phyloP scores from a whole-genome alignment of 2,888 invertebrate species.

The Himalopsyche japonica region DNA sequence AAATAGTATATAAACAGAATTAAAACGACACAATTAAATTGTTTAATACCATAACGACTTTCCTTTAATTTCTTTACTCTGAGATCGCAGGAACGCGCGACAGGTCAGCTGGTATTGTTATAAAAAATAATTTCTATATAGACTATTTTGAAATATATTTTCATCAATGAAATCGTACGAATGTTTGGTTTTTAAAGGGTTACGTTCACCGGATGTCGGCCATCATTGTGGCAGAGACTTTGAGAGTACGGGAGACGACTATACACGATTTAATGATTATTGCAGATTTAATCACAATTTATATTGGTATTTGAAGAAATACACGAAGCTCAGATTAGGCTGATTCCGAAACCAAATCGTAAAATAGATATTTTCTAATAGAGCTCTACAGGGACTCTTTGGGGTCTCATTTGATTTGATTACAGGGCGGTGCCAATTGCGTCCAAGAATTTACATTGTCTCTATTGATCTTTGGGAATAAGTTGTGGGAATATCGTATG shows the following conservation, averaged over 20 bases:
- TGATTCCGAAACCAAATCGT: not conserved
- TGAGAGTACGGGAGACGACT: not conserved
- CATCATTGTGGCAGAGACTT: not conserved
- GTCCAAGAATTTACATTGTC: no score
- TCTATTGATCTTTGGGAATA: no score
- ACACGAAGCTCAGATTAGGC: not conserved
- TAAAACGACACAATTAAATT: no score
- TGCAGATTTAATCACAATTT: not conserved
- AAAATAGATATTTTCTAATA: not conserved
- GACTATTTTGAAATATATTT: no score
- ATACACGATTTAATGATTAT: not conserved
- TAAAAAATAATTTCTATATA: no score
- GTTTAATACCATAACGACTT: no score
- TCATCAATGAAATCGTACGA: no score
- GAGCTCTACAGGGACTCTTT: not conserved
- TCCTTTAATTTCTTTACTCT: no score
- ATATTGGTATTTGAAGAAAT: not conserved
- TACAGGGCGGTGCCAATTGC: not conserved
- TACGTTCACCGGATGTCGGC: not conserved
- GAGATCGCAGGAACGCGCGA: no score
- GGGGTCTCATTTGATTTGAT: not conserved
- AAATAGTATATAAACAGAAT: no score
- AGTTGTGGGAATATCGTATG: no score
- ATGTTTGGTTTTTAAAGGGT: not conserved
- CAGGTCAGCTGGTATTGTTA: no score